These are phyloP conservation scores for Hormiphora californensis DNA, from an alignment of 37 sponge, comb jelly and placozoan species.

Conservation along the genomic window DNA sequence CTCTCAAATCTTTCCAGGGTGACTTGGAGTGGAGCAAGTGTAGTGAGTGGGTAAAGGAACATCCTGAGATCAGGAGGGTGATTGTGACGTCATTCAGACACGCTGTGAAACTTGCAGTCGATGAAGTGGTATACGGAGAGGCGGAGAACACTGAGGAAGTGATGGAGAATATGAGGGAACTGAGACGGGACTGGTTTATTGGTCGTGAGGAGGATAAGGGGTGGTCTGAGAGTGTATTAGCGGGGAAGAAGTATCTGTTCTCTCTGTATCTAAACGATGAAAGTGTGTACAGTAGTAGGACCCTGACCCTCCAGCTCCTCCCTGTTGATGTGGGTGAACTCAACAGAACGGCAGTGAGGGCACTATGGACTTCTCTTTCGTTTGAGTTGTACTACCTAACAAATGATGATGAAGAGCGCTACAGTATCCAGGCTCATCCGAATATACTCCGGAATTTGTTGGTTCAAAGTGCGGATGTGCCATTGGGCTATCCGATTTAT, in stretches of 20 bases:
- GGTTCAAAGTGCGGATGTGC: conserved; percentile 70
- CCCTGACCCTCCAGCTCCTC: conserved; percentile 63
- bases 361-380: conserved; percentile 67
- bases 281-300: conserved; percentile 65
- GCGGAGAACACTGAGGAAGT: conserved; percentile 56
- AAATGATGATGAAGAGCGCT: conserved; percentile 87
- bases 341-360: conserved; percentile 60
- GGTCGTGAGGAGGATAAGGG: conserved; percentile 57
- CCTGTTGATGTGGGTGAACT: conserved; percentile 67
- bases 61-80: conserved; percentile 44
- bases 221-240: conserved; percentile 59
- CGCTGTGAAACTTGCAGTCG: conserved; percentile 80
- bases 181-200: conserved; percentile 66
- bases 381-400: conserved; percentile 80
- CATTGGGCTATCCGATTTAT: conserved; percentile 75
- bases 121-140: conserved; percentile 70
- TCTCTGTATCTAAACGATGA: conserved; percentile 62
- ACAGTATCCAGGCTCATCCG: conserved; percentile 86
- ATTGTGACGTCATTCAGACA: conserved; percentile 66
- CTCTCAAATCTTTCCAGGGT: conserved; percentile 59
- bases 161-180: conserved; percentile 58
- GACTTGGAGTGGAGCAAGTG: conserved; percentile 59
- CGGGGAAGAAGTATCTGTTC: conserved; percentile 61
- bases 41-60: conserved; percentile 58
- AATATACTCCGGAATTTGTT: conserved; percentile 70